A percentile compares a stretch with the other conserved stretches of the same genome.
These are phyloP conservation scores for Sinohyriopsis cumingii DNA, from an alignment of 2,888 invertebrate species.

Conservation along the genomic window DNA sequence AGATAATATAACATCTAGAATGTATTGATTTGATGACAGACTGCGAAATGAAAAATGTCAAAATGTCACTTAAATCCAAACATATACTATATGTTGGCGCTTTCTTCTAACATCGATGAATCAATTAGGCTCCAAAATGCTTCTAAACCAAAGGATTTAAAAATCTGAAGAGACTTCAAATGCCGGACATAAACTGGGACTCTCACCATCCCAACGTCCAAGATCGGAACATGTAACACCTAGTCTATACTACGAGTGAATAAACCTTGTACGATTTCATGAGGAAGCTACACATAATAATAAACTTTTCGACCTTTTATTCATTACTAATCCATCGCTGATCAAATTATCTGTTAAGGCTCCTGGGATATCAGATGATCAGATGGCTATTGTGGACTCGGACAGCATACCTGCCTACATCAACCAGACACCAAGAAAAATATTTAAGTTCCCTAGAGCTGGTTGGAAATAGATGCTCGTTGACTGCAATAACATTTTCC, in stretches of 20 bases:
- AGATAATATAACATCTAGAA: constrained; percentile 9
- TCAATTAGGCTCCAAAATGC: constrained; percentile 8
- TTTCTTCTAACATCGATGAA: constrained; percentile 10
- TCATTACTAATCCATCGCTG: background rate
- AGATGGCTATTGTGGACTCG: constrained; percentile 1
- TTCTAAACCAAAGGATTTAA: constrained; percentile 9
- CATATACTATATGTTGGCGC: constrained; percentile 8
- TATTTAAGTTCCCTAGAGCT: constrained; percentile 3
- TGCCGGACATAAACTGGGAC: constrained; percentile 14
- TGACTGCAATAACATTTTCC: background rate
- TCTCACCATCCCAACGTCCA: constrained; percentile 1
- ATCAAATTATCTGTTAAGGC: constrained; percentile 7
- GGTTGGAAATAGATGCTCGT: background rate
- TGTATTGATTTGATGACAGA: constrained; percentile 18
- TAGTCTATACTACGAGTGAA: constrained; percentile 4
- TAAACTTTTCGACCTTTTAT: background rate
- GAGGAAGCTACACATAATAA: constrained; percentile 5
- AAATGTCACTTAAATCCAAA: constrained; percentile 7
- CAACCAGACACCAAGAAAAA: constrained; percentile 2
- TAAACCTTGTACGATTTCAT: constrained; percentile 10
- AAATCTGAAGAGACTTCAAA: constrained; percentile 13
- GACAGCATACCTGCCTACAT: constrained; percentile 3
- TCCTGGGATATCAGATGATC: constrained; percentile 10
- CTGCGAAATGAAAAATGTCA: constrained; percentile 16
- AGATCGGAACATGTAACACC: constrained; percentile 1